Evolutionary conservation across 1,140 invertebrate species (phyloP), one percentile per base, ranked within the genome.

Genomic region (Drosophila repletoides): DNA sequence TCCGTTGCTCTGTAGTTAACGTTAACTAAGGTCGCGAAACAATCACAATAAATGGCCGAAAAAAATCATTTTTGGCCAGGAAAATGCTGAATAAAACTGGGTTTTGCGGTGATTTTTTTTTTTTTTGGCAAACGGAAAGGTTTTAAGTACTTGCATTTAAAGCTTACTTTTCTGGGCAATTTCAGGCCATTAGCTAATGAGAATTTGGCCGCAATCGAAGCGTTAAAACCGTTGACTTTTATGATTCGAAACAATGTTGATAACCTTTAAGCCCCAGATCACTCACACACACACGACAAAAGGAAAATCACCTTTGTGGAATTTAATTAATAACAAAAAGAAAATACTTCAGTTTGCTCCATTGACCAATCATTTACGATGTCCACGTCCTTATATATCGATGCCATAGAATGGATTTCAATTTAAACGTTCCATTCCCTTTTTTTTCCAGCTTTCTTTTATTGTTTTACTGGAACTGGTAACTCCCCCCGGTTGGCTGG

Each of bases 1-100:
- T n/a, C n/a, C n/a, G n/a, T n/a, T n/a, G n/a, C n/a, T n/a, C n/a
- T n/a, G n/a, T n/a, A n/a, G n/a, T n/a, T n/a, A n/a, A n/a, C n/a
- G n/a, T n/a, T n/a, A n/a, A n/a, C n/a, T n/a, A n/a, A n/a, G n/a
- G n/a, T n/a, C n/a, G 66, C 76, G 60, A 80, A 80, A 80, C 76
- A 80, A 80, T 80, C 76, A 64, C 68, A 84, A 79, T 75, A 84
- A 84, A 79, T 84, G 79, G n/a, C 69, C 52, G 74, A 71, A 84
- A n/a, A n/a, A n/a, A 80, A 73, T 83, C 73, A 69, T 73, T 81
- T 55, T n/a, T n/a, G n/a, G n/a, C 59, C 3, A 10, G 24, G 41
- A 19, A n/a, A n/a, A 41, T 40, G 55, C 40, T 41, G 53, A 79
- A 73, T 70, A 72, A 38, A 64, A 56, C n/a, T 41, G 43, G 76